Conservation (phyloP, 2,113 vertebrate species). For the Chamaetylas fuelleborni region DNA sequence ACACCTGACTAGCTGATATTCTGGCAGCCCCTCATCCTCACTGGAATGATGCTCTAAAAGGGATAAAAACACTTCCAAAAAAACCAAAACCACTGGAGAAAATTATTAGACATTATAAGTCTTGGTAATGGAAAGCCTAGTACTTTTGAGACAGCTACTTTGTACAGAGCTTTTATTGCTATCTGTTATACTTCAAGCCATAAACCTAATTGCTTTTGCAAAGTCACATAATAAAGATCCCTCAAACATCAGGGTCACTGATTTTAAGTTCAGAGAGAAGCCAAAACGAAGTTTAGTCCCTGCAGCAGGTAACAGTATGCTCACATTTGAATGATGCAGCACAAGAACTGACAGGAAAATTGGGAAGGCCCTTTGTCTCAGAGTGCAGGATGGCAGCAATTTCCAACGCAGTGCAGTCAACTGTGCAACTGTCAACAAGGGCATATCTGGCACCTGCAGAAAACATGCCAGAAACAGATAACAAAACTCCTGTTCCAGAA, state of each 20-base stretch:
- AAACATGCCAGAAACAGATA: not conserved
- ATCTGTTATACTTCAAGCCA: conserved; percentile 2
- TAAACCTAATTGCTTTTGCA: not conserved
- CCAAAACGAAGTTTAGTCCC: not conserved
- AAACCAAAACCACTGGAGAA: not conserved
- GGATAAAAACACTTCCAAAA: not conserved
- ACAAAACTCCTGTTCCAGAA: not conserved
- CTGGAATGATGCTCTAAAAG: not conserved
- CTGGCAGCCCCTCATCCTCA: not conserved
- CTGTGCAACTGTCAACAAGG: not conserved
- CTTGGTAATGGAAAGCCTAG: not conserved
- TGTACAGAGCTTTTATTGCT: conserved; percentile 33
- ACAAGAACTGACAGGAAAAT: not conserved
- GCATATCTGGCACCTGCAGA: not conserved
- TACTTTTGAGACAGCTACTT: conserved; percentile 18
- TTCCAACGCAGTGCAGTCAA: not conserved
- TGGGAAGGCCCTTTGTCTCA: not conserved
- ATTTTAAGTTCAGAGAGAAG: not conserved
- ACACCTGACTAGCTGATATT: not conserved
- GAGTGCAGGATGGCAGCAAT: not conserved
- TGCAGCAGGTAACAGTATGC: not conserved
- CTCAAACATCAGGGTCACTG: not conserved
- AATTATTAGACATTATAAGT: not conserved
- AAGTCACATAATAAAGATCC: not conserved
- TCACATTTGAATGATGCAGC: not conserved